Conservation (phyloP, 2,888 invertebrate genomes). For the Drosophila limbata region DNA sequence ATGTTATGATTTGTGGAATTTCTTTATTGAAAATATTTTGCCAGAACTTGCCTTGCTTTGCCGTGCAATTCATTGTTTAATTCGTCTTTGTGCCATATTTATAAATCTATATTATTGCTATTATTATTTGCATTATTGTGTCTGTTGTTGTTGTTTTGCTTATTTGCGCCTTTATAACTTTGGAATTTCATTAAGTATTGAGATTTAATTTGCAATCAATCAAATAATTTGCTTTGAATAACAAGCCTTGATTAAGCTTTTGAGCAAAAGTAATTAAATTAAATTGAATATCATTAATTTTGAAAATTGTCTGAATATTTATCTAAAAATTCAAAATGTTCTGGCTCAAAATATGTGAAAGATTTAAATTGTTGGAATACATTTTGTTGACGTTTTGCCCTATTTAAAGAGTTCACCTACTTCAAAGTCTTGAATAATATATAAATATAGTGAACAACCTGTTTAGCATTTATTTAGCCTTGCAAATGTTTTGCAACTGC, state of each 20-base stretch:
- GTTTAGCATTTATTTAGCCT: constrained; percentile 22
- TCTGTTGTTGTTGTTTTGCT: constrained; percentile 1
- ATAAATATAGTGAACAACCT: constrained; percentile 13
- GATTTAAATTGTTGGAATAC: not conserved
- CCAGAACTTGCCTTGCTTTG: constrained; percentile 4
- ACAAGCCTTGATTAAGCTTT: not conserved
- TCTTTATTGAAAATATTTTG: constrained; percentile 63
- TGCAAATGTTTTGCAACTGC: constrained; percentile 24
- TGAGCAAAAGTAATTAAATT: constrained; percentile 8
- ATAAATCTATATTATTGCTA: constrained; percentile 31
- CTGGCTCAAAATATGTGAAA: not conserved
- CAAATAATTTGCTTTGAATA: constrained; percentile 19
- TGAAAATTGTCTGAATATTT: not conserved
- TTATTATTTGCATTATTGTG: constrained; percentile 35
- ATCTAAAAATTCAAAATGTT: not conserved
- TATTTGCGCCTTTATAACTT: constrained; percentile 40
- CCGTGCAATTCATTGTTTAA: constrained; percentile 33
- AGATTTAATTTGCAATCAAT: constrained; percentile 20
- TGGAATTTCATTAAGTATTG: constrained; percentile 38
- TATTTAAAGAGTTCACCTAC: constrained; percentile 12
- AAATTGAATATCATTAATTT: not conserved
- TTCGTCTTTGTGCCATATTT: constrained; percentile 29
- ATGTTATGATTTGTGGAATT: constrained; percentile 74
- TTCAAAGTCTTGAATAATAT: not conserved
- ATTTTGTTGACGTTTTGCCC: not conserved